Evolutionary conservation across 2,888 invertebrate species (phyloP).

Genomic region (Imbricaverruca yamaguchii): DNA sequence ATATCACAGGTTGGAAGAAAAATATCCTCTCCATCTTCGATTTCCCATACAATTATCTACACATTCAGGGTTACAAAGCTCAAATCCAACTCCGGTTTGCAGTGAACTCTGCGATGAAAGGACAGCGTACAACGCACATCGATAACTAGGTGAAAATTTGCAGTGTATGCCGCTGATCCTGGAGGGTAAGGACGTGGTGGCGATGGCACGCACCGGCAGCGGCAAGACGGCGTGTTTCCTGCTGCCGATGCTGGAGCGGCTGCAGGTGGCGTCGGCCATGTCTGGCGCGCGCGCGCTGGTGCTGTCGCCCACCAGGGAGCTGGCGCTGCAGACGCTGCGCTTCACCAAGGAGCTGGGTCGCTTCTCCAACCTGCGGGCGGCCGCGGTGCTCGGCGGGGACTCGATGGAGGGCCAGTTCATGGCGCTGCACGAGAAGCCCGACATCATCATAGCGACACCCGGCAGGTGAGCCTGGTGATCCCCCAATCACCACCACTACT

Average conservation of each 20-base stretch:
- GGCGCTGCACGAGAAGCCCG: conserved; percentile 87
- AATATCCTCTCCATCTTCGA: no score
- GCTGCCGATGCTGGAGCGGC: conserved; percentile 86
- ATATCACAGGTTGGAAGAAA: no score
- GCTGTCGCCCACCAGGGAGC: conserved; percentile 91
- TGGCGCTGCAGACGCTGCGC: conserved; percentile 86
- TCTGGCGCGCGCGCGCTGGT: conserved; percentile 71
- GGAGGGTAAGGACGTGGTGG: conserved; percentile 92
- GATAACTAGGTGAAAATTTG: conserved; percentile 26
- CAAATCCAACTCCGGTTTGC: not conserved
- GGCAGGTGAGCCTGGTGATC: conserved; percentile 52
- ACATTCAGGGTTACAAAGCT: not conserved
- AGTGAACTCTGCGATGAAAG: no score
- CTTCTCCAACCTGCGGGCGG: conserved; percentile 75
- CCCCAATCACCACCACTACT: no score
- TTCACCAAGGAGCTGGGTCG: conserved; percentile 90
- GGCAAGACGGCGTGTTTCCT: conserved; percentile 99
- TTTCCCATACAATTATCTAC: no score
- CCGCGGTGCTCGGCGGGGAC: conserved; percentile 91
- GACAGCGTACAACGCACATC: no score
- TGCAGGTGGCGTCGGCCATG: conserved; percentile 57
- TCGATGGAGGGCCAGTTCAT: conserved; percentile 96
- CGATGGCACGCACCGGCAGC: conserved; percentile 98
- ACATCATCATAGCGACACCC: conserved; percentile 95
- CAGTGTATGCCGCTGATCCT: conserved; percentile 87